Base-by-base conservation (phyloP, 2,888 invertebrate genomes). In the Cephus rjabovi region DNA sequence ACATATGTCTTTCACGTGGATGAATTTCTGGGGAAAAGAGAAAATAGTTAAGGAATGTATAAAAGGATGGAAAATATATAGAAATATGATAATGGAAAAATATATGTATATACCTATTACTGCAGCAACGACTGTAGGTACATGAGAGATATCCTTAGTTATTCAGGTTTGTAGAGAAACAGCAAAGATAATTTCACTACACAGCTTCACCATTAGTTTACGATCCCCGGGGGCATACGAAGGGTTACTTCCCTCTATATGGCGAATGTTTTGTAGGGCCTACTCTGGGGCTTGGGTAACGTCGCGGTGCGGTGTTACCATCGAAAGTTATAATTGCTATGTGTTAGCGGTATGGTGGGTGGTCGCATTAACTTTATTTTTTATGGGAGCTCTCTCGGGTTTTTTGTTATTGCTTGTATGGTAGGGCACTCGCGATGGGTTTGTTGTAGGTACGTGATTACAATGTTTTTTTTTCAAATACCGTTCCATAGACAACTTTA, bases 171-270 rank as follows among this genome's bases (percentile, higher is more conserved):
- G 6, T 1, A 74, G 34, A 69, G 34, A 75, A 76, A 69, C 76
- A 68, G 79, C 84, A 83, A 86, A 85, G 83, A 85, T 83, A 84
- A 86, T 86, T 87, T 79, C 81, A 80, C 85, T 85, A 86, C 85
- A 83, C 79, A 83, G 80, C 79, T 83, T 83, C 75, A 79, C 87
- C 88, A 90, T 90, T 90, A 89, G 89, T 89, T 90, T 89, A 90
- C 86, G 83, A 84, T 87, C 84, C 90, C 89, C 88, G 83, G 79
- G 89, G 87, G 89, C 78, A 81, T 80, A 75, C 82, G 83, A 86
- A 87, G 87, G 88, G 89, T 86, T 86, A 85, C 83, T 77, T 68
- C 23, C 34, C 56, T 56, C 31, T 77, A 23, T 68, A 68, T 12
- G 77, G 76, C 77, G 78, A 75, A 82, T 84, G 85, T 84, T 86